phyloP scores from a whole-genome alignment of 2,797 vertebrate species.

The Spinibarbus caldwelli region DNA sequence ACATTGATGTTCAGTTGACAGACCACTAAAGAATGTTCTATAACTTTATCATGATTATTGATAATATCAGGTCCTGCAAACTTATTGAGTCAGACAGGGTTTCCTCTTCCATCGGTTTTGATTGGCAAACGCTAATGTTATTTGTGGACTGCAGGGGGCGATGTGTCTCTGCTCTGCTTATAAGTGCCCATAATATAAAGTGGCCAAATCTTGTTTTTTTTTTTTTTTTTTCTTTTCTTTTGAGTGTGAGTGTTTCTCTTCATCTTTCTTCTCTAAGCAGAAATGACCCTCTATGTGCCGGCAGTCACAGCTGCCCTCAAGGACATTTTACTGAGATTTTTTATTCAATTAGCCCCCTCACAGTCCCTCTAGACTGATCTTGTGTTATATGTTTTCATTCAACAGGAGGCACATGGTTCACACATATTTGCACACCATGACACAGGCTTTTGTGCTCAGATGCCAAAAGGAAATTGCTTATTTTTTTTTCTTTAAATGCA shows the following conservation, averaged over 20 bases:
- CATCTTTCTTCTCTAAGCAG: neutral
- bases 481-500: conserved; percentile 4
- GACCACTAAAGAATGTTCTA: neutral
- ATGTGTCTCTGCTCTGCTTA: conserved; percentile 4
- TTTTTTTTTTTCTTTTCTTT: no score
- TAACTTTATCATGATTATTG: neutral
- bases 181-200: neutral
- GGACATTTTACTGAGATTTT: neutral
- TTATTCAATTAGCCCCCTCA: conserved; percentile 18
- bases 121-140: neutral
- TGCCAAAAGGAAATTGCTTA: conserved; percentile 8
- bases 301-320: conserved; percentile 16
- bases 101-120: neutral
- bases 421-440: neutral
- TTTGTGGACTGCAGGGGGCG: conserved; percentile 31
- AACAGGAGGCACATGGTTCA: no score
- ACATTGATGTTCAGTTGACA: neutral
- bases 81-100: neutral
- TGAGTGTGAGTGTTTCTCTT: no score
- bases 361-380: neutral
- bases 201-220: neutral
- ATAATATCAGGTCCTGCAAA: neutral
- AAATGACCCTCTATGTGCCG: conserved; percentile 12
- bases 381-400: conserved; percentile 27
- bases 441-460: conserved; percentile 5